Conservation (phyloP, 2,113 vertebrate species). For the Daboia siamensis region DNA sequence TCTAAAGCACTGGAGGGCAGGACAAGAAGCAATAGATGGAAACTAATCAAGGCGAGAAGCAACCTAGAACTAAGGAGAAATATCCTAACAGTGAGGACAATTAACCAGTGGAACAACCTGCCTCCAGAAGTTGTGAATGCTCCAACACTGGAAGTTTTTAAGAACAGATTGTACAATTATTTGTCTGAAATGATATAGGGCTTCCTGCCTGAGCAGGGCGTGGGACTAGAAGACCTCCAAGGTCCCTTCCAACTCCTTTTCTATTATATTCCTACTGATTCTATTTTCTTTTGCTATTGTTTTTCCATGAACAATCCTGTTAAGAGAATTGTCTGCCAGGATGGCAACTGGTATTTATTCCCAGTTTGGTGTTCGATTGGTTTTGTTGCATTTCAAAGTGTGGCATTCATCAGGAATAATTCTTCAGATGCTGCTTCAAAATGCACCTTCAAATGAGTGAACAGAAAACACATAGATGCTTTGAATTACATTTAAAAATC, state of each 20-base stretch:
- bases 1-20: background rate
- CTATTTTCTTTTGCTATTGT: background rate
- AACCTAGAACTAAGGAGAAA: background rate
- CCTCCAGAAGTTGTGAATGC: background rate
- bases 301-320: background rate
- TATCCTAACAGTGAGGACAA: background rate
- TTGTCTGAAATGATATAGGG: background rate
- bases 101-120: background rate
- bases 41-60: background rate
- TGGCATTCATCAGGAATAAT: background rate
- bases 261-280: background rate
- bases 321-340: background rate
- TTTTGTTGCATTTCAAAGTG: background rate
- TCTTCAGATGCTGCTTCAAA: background rate
- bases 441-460: background rate
- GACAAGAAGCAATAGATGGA: background rate
- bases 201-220: no score
- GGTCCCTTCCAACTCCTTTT: no score
- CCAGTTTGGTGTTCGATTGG: background rate
- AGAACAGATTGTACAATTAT: no score
- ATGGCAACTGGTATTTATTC: background rate
- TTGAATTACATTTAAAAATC: background rate
- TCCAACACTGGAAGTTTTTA: background rate
- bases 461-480: background rate
- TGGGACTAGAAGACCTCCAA: no score